Evolutionary conservation across 2,113 vertebrate species (phyloP).

Genomic region (Sardina pilchardus): DNA sequence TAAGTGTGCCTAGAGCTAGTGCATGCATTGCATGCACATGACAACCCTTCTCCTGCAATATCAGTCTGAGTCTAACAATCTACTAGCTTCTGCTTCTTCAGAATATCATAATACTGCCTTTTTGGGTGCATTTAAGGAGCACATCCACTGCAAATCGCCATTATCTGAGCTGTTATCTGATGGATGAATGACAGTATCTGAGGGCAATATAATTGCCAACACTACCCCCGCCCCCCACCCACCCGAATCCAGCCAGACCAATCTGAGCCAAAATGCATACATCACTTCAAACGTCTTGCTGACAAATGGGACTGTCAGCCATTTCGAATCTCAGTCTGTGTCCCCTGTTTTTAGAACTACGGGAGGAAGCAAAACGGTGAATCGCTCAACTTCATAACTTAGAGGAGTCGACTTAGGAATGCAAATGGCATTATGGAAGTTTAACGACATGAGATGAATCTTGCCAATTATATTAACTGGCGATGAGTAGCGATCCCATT

Average conservation of each 20-base stretch:
- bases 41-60: background rate
- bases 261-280: constrained; percentile 5
- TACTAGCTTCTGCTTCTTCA: background rate
- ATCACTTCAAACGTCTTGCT: constrained; percentile 14
- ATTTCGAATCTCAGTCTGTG: constrained; percentile 2
- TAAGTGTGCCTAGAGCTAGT: background rate
- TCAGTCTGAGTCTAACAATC: background rate
- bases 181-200: constrained; percentile 1
- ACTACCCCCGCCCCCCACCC: background rate
- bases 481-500: background rate
- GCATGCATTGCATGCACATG: background rate
- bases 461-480: background rate
- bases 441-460: background rate
- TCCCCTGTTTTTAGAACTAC: background rate
- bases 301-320: constrained; percentile 11
- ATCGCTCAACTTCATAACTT: background rate
- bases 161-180: background rate
- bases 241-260: background rate
- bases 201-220: background rate
- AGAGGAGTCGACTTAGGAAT: background rate
- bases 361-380: background rate
- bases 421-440: background rate
- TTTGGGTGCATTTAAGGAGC: background rate
- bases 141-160: background rate
- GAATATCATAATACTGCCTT: background rate